A percentile compares a stretch with the other conserved stretches of the same genome.
Conservation (phyloP, 2,888 invertebrate species). For the Drosophila mulleri region DNA sequence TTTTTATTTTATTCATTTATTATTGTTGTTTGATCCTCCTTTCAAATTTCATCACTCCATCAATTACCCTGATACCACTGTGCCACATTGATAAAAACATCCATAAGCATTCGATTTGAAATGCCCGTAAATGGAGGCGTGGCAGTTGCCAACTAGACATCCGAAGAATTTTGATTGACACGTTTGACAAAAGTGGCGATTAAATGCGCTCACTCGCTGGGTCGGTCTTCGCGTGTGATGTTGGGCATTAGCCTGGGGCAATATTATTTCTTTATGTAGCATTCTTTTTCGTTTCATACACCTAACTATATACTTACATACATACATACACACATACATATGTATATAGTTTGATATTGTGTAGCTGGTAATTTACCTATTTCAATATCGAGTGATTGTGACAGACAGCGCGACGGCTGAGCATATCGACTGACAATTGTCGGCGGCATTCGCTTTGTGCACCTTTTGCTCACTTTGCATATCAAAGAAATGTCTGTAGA, state of each 20-base stretch:
- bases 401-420: slow-evolving; percentile 54
- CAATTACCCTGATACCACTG: slow-evolving; percentile 20
- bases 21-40: background rate
- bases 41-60: background rate
- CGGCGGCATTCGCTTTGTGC: slow-evolving; percentile 68
- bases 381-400: slow-evolving; percentile 68
- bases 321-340: no score
- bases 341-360: background rate
- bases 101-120: slow-evolving; percentile 15
- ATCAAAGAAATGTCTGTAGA: slow-evolving; percentile 60
- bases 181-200: slow-evolving; percentile 76
- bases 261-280: slow-evolving; percentile 15
- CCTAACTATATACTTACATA: background rate
- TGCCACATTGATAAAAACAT: slow-evolving; percentile 27
- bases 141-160: slow-evolving; percentile 42
- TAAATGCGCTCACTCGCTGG: slow-evolving; percentile 43
- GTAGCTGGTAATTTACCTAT: slow-evolving; percentile 64
- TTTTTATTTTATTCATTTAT: no score
- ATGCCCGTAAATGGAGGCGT: slow-evolving; percentile 23
- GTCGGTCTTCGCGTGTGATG: slow-evolving; percentile 52
- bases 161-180: slow-evolving; percentile 67
- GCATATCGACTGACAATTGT: slow-evolving; percentile 69
- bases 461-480: slow-evolving; percentile 73
- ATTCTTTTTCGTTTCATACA: background rate
- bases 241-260: slow-evolving; percentile 47